Base-by-base conservation (phyloP, 2,113 vertebrate species). In the Nematolebias whitei region DNA sequence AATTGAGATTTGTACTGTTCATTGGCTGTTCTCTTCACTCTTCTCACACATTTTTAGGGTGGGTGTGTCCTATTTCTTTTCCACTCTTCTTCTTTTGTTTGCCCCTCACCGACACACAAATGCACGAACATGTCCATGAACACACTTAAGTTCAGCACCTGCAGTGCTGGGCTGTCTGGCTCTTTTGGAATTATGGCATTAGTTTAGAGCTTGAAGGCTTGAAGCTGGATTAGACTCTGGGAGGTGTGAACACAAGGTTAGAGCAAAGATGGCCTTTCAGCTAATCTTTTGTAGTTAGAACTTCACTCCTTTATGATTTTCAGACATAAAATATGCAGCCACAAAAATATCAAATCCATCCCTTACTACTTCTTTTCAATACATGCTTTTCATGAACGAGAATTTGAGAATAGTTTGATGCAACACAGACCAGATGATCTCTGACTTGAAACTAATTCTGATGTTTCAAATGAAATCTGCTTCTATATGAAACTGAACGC, bases 181-280 rank as follows among this genome's bases (percentile, higher is more conserved):
- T 72, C 64, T 68, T 76, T 63, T 38, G 44, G 65, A 48, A 70
- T 82, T 78, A 63, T 76, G 23, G 63, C 71, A 78, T 86, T 79
- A 88, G 68, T 68, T 72, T 87, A 65, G 81, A 88, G 85, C 86
- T 73, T 62, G 62, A 79, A 82, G 69, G 75, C 63, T 71, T 68
- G 78, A 66, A 71, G 85, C 63, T 58, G 74, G 87, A 90, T 92
- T 85, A 89, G 83, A 64, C 6, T 26, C 12, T 26, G 59, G 51
- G 66, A 88, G 78, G 88, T 89, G 91, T 82, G 87, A 92, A 90
- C 80, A 83, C 63, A 65, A 79, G 85, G 85, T 87, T 88, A 66
- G 64, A 60, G 39, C 63, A 81, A 51, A 71, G 58, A 78, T 74
- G 74, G 60, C 40, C 67, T 82, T 85, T 78, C 62, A 64, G 68